A percentile compares a stretch with the other conserved stretches of the same genome.
Conservation (phyloP, 2,113 vertebrate species). For the Nettapus auritus region DNA sequence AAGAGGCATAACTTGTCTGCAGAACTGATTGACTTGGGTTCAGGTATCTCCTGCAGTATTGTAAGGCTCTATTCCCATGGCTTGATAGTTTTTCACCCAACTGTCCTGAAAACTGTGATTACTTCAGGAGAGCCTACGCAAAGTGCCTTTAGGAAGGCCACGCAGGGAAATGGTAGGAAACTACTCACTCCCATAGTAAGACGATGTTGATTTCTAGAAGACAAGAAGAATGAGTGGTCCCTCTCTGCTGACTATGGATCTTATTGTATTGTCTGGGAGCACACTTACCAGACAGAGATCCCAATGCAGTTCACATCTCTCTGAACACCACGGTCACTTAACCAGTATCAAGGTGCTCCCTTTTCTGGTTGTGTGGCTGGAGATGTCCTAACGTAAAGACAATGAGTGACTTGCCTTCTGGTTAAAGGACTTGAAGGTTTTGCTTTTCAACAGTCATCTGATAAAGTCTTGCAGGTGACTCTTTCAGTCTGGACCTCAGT, state of each 20-base stretch:
- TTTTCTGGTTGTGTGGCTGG: neutral
- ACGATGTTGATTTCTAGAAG: neutral
- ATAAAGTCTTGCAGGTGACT: neutral
- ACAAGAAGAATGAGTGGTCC: neutral
- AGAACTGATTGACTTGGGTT: neutral
- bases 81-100: neutral
- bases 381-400: neutral
- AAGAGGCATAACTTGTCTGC: neutral
- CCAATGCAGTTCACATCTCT: neutral
- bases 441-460: neutral
- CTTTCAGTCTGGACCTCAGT: neutral
- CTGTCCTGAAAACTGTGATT: neutral
- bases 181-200: neutral
- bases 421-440: neutral
- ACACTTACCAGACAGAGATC: neutral
- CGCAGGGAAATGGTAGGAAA: neutral
- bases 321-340: neutral
- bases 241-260: neutral
- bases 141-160: neutral
- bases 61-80: neutral
- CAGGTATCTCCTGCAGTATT: neutral
- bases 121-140: neutral
- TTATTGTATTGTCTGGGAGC: neutral
- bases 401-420: neutral
- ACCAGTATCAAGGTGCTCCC: neutral